phyloP scores from a whole-genome alignment of 2,888 invertebrate genomes.

The Oligia strigilis region DNA sequence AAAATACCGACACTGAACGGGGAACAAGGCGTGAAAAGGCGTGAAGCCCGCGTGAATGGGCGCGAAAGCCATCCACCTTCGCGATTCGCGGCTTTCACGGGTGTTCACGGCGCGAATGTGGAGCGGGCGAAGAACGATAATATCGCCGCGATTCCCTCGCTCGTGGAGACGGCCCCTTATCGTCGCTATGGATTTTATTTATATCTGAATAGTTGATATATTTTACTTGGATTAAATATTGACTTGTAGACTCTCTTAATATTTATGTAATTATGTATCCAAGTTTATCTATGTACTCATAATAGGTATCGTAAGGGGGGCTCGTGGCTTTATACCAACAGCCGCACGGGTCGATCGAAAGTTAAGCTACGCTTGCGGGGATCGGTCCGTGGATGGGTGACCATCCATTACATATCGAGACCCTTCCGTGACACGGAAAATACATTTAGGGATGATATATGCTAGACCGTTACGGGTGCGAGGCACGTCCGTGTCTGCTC shows the following conservation, averaged over 20 bases:
- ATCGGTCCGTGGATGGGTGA: neutral
- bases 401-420: neutral
- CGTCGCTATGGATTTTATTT: conserved; percentile 61
- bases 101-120: no score
- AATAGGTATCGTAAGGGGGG: neutral
- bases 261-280: neutral
- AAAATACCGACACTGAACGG: no score
- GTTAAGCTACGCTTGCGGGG: neutral
- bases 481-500: neutral
- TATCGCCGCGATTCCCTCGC: no score
- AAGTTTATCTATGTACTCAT: neutral
- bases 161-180: no score
- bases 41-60: no score
- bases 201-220: conserved; percentile 26
- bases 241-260: neutral
- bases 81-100: no score
- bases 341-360: fast-evolving
- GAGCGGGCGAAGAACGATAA: no score
- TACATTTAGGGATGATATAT: neutral
- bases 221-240: neutral
- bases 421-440: neutral
- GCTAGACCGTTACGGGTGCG: neutral
- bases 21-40: no score
- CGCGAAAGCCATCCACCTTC: no score
- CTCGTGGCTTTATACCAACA: neutral